Evolutionary conservation across 2,888 invertebrate species (phyloP).

Genomic region (Unio delphinus): DNA sequence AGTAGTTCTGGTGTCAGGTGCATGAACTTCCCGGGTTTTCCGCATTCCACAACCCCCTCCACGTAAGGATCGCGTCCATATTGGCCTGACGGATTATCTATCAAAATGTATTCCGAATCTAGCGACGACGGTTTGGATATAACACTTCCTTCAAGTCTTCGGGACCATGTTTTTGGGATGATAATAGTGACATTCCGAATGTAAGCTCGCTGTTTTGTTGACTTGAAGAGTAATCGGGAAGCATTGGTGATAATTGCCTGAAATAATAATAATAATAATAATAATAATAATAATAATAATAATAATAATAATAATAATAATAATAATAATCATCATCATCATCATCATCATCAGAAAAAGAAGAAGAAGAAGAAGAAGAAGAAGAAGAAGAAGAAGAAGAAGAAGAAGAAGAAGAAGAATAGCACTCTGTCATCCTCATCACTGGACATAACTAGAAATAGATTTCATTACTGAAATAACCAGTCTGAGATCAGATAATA

Average conservation of each 20-base stretch:
- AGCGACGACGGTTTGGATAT: too few relatives aligned
- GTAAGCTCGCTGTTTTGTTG: constrained; percentile 73
- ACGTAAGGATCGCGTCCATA: constrained; percentile 50
- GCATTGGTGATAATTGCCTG: constrained; percentile 76
- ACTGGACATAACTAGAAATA: too few relatives aligned
- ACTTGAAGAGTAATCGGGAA: constrained; percentile 76
- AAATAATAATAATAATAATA: not conserved
- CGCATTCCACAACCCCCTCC: constrained; percentile 43
- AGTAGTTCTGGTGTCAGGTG: constrained; percentile 53
- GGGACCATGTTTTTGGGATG: constrained; percentile 77
- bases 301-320: too few relatives aligned
- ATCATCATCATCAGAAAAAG: too few relatives aligned
- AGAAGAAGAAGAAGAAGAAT: too few relatives aligned
- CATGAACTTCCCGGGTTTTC: constrained; percentile 43
- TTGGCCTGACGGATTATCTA: constrained; percentile 71
- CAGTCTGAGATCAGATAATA: too few relatives aligned
- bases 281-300: too few relatives aligned
- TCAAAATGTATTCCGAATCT: constrained; percentile 73
- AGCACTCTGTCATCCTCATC: too few relatives aligned
- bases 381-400: too few relatives aligned
- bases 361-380: too few relatives aligned
- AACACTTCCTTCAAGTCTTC: constrained; percentile 48
- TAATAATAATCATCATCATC: too few relatives aligned
- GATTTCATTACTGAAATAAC: too few relatives aligned
- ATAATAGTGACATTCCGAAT: constrained; percentile 77